Conservation (phyloP, 2,797 vertebrate genomes). For the Enteromius radiatus region DNA sequence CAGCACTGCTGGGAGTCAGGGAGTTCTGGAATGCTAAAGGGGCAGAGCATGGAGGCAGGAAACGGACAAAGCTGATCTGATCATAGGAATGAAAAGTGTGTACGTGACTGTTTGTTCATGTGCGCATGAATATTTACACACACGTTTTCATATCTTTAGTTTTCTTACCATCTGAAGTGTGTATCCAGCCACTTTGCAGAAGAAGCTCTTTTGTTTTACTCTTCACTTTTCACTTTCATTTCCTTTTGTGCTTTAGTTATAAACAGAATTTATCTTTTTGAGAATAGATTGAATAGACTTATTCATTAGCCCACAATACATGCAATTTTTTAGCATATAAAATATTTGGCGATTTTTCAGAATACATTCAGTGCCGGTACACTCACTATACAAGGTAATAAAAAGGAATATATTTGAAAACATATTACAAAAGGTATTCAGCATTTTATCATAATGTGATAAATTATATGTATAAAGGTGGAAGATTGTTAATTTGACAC, state of each 20-base stretch:
- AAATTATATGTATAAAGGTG: background rate
- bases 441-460: background rate
- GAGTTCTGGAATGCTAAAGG: constrained; percentile 44
- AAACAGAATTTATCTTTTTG: background rate
- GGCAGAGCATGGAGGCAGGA: constrained; percentile 47
- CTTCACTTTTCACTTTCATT: background rate
- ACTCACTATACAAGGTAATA: background rate
- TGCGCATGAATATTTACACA: constrained; percentile 7
- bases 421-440: background rate
- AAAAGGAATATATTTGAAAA: background rate
- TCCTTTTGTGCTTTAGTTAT: background rate
- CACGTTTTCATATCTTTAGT: background rate
- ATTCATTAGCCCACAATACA: background rate
- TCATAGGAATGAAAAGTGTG: constrained; percentile 50
- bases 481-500: background rate
- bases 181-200: background rate
- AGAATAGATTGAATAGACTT: background rate
- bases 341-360: background rate
- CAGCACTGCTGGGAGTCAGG: constrained; percentile 40
- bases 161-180: background rate
- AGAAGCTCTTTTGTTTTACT: background rate
- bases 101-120: constrained; percentile 31
- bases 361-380: background rate
- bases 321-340: background rate
- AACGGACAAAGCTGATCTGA: constrained; percentile 49